Conservation (phyloP, 92 coral and sea anemone genomes). For the Anthopleura xanthogrammica region DNA sequence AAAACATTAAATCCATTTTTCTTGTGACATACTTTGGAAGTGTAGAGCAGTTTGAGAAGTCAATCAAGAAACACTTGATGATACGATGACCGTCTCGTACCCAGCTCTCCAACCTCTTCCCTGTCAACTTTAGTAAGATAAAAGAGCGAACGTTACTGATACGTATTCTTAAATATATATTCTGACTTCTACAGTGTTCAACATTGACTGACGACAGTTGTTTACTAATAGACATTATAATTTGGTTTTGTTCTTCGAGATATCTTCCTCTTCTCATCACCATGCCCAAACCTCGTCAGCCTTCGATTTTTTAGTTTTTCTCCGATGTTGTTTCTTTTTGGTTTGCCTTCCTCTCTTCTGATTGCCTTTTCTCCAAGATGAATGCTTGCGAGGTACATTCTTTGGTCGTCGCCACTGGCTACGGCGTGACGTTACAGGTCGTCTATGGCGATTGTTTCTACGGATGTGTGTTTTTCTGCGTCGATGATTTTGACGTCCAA, state of each 20-base stretch:
- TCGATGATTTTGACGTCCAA: not conserved
- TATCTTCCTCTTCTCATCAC: not conserved
- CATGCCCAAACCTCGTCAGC: not conserved
- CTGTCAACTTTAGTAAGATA: no score
- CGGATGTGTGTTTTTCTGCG: constrained; percentile 1
- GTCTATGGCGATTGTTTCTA: not conserved
- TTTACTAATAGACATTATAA: not conserved
- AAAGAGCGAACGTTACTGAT: no score
- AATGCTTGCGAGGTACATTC: not conserved
- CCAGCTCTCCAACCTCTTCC: no score
- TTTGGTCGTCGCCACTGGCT: not conserved
- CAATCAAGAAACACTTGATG: no score
- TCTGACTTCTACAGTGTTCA: no score
- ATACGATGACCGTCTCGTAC: no score
- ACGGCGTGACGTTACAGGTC: not conserved
- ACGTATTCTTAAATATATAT: no score
- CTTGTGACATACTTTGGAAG: no score
- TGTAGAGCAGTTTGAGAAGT: no score
- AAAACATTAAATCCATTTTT: no score
- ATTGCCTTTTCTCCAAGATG: not conserved
- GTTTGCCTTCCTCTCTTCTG: not conserved
- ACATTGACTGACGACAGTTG: no score
- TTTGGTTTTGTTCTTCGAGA: not conserved
- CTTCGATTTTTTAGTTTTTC: not conserved
- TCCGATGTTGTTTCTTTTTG: not conserved